Base-by-base conservation (phyloP, 2,888 invertebrate species). In the Drosophila paramelanica region DNA sequence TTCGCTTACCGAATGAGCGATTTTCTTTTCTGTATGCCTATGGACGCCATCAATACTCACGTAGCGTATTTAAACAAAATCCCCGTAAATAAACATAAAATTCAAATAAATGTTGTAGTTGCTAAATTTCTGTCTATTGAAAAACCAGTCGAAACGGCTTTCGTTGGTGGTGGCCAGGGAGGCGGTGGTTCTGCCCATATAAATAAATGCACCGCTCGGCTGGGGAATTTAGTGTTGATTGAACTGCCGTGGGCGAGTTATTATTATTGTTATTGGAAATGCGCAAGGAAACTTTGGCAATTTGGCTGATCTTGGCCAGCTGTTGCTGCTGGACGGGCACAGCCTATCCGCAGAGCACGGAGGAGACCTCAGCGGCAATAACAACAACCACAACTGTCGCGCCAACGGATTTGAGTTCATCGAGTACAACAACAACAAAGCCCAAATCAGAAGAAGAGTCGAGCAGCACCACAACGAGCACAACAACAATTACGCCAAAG, bases 231-330 rank as follows among this genome's bases (percentile, higher is more conserved):
- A 77, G 77, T 77, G 53, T 57, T 43, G 57, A 38, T 50, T 61
- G 64, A 67, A 53, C 75, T n/a, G 75, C 58, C 64, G 42, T 25
- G 31, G 64, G 60, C 58, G 58, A 64, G 52, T 65, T 58, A 60
- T 46, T 62, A 60, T 36, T 31, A 58, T 65, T 58, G 57, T 45
- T 62, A 60, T 36, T 31, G 13, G 55, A 8, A 58, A 79, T 77
- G 79, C 67, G 58, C n/a, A 75, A 20, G 23, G 71, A 42, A 46
- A 52, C 47, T n/a, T 10, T 77, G 1, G 7, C 57, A 8, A n/a
- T 62, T 10, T 43, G 79, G 23, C 59, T 77, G 25, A 39, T 79
- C 46, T 42, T 77, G 45, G 76, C 57, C 61, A 59, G 67, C 50
- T 57, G 58, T 57, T 60, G 68, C 27, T 59, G 57, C 39, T 61